Base-by-base conservation (phyloP, 92 coral and sea anemone genomes). In the Epizoanthus rinbou region DNA sequence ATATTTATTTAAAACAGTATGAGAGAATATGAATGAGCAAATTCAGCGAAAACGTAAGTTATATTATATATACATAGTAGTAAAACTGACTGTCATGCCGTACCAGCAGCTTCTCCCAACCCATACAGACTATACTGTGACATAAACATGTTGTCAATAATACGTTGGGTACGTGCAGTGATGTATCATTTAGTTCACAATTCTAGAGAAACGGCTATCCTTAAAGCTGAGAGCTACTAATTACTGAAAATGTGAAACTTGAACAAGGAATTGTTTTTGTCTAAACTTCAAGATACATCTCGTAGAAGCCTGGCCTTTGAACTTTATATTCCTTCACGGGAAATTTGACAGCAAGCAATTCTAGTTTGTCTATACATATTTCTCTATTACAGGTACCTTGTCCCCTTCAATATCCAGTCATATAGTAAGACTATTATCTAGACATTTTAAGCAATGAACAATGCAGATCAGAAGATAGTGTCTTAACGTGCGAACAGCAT, bases 221-320 rank as follows among this genome's bases (percentile, higher is more conserved):
- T 10, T 50, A 50, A 3, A 10, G 9, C 15, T 50, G 54, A 50
- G 54, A 50, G 16, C 54, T 50, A 50, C 14, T 50, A 50, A 50
- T 50, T 9, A n/a, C n/a, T n/a, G n/a, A 59, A 57, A 78, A 43
- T 60, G 17, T 2, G 41, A 13, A 45, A 62, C 23, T 62, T 9
- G 14, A 63, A 39, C 37, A 17, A 41, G 71, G 31, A 63, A 60
- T n/a, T 62, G 53, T 39, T 62, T 78, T 63, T 43, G 50, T 67
- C 17, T 78, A 50, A 16, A 16, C 43, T 13, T 56, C 15, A 31
- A 33, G 35, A 54, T 60, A 28, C 59, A 57, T 15, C 67, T 8
- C 21, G 31, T 60, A 63, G 70, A 78, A 58, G 24, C 58, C 71
- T 39, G 82, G 82, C 82, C 82, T 78, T 78, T 78, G 82, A 78